Conservation (phyloP, 2,797 vertebrate species). For the Trichosurus vulpecula region DNA sequence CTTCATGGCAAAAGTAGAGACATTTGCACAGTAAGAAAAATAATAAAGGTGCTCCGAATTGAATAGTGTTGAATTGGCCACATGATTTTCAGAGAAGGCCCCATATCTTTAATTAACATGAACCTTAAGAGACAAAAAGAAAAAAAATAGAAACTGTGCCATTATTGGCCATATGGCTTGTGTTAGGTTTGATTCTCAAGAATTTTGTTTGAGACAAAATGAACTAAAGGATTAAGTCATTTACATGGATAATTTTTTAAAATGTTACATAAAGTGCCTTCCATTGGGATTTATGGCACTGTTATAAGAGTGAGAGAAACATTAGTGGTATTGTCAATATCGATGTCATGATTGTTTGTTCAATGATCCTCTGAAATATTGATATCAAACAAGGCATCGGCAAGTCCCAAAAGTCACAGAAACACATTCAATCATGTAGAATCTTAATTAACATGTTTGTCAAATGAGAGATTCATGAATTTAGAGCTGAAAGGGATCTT, state of each 20-base stretch:
- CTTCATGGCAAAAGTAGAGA: not conserved
- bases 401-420: not conserved
- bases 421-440: not conserved
- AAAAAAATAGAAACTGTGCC: not conserved
- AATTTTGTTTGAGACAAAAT: not conserved
- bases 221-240: not conserved
- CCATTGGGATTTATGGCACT: not conserved
- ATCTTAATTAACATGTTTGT: not conserved
- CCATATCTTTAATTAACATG: conserved; percentile 22
- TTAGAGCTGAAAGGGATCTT: not conserved
- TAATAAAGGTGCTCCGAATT: not conserved
- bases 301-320: not conserved
- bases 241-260: conserved; percentile 37
- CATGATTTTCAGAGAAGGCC: not conserved
- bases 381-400: not conserved
- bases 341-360: not conserved
- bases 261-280: not conserved
- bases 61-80: not conserved
- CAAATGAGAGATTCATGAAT: not conserved
- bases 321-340: not conserved
- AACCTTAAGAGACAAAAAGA: conserved; percentile 19
- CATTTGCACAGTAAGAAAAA: not conserved
- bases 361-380: not conserved
- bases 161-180: not conserved
- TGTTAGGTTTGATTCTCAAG: not conserved